phyloP scores from a whole-genome alignment of 2,797 vertebrate genomes.

The Neostethus bicornis region DNA sequence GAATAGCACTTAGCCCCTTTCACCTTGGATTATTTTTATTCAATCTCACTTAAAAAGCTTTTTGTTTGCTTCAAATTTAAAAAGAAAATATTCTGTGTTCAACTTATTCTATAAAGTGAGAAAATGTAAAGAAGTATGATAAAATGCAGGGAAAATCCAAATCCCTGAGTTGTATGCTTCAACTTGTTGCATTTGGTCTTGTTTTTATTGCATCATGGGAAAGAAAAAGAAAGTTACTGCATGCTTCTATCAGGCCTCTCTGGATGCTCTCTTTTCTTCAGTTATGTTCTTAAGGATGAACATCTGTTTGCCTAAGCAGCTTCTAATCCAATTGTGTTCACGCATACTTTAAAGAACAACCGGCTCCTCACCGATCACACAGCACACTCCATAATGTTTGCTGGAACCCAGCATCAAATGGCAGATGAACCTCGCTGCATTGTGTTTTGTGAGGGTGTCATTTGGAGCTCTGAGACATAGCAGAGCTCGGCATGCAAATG shows the following conservation, averaged over 20 bases:
- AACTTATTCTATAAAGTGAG: constrained; percentile 18
- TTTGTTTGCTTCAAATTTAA: constrained; percentile 29
- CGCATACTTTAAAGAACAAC: constrained; percentile 6
- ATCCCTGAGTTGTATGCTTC: constrained; percentile 15
- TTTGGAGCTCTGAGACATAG: constrained; percentile 24
- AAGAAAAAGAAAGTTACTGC: constrained; percentile 23
- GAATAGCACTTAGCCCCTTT: too few species aligned
- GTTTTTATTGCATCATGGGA: constrained; percentile 15
- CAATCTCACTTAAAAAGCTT: too few species aligned
- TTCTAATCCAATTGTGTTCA: constrained; percentile 39
- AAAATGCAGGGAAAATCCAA: background rate
- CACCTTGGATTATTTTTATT: too few species aligned
- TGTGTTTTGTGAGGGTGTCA: background rate
- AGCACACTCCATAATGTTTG: constrained; percentile 8
- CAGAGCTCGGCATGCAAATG: constrained; percentile 30
- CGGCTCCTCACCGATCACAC: constrained; percentile 32
- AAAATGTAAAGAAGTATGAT: constrained; percentile 1
- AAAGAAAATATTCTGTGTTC: constrained; percentile 43
- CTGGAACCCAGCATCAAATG: constrained; percentile 18
- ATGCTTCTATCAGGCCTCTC: constrained; percentile 18
- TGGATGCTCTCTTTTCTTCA: constrained; percentile 9
- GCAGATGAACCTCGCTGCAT: constrained; percentile 31
- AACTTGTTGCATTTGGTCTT: constrained; percentile 23
- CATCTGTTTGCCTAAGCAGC: constrained; percentile 46
- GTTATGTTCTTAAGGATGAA: constrained; percentile 32